phyloP scores from a whole-genome alignment of 2,797 vertebrate genomes.

The Tenualosa ilisha region DNA sequence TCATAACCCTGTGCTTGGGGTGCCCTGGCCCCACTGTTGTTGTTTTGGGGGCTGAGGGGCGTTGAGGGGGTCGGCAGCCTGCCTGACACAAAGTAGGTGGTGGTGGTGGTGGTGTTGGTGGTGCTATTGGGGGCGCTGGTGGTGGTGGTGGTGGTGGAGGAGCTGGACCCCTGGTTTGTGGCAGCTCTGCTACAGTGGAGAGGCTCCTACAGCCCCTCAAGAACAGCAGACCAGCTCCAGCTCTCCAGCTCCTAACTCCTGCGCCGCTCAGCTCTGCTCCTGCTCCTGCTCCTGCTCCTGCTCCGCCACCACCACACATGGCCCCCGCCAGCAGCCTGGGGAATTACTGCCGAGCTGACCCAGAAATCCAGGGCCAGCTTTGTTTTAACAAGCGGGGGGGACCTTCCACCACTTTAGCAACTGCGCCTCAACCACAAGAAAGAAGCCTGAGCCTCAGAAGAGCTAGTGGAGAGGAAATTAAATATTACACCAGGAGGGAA shows the following conservation, averaged over 20 bases:
- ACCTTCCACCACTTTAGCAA: conserved; percentile 75
- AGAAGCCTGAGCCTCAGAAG: conserved; percentile 69
- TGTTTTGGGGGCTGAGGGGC: not conserved
- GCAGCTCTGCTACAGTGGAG: not conserved
- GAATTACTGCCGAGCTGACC: conserved; percentile 79
- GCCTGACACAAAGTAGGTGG: not conserved
- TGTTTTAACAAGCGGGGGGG: conserved; percentile 79
- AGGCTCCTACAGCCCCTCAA: no score
- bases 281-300: not conserved
- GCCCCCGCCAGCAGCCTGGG: conserved; percentile 65
- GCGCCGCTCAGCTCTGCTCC: not conserved
- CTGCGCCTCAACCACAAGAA: conserved; percentile 73
- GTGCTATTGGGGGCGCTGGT: not conserved
- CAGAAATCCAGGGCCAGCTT: conserved; percentile 80
- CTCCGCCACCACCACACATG: conserved; percentile 23
- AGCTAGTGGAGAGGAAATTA: conserved; percentile 76
- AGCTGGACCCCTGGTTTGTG: not conserved
- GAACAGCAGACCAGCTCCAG: not conserved
- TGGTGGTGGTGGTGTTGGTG: not conserved
- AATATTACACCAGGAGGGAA: conserved; percentile 76
- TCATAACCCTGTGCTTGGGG: not conserved
- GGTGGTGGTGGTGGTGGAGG: not conserved
- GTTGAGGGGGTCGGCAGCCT: not conserved
- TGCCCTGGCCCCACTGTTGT: not conserved
- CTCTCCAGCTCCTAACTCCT: not conserved